These are phyloP conservation scores for Corythornis vintsioides DNA, from an alignment of 2,113 vertebrate species.

Conservation along the genomic window DNA sequence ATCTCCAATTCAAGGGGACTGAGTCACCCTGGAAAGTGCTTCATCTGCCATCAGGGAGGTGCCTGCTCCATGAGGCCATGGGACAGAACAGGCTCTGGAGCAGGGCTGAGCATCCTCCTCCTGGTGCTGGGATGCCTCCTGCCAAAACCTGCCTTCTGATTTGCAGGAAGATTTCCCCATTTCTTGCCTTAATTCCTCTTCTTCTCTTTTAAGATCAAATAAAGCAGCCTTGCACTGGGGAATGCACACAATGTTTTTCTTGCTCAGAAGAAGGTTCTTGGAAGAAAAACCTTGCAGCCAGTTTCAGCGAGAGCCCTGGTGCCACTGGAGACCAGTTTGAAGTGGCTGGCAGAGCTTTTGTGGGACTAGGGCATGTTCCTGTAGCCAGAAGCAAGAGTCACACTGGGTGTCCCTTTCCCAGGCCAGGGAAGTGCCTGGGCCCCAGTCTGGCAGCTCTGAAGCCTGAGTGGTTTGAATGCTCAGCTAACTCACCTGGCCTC, in stretches of 20 bases:
- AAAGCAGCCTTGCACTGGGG: not conserved
- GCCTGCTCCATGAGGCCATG: fast-evolving
- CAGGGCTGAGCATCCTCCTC: not conserved
- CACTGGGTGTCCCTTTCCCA: not conserved
- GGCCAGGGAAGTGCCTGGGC: not conserved
- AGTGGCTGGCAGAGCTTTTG: not conserved
- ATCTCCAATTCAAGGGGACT: not conserved
- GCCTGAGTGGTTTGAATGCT: not conserved
- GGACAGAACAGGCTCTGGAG: not conserved
- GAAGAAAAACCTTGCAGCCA: not conserved
- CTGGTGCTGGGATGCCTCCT: fast-evolving
- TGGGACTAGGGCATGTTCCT: not conserved
- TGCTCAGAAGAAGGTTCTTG: not conserved
- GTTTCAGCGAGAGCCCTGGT: not conserved
- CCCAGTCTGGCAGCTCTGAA: not conserved
- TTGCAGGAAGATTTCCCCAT: not conserved
- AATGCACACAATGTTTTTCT: not conserved
- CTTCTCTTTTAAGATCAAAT: not conserved
- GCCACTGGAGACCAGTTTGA: not conserved
- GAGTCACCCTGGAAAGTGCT: conserved; percentile 7
- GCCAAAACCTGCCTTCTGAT: not conserved
- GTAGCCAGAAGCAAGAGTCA: not conserved
- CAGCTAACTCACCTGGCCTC: not conserved
- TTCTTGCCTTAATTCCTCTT: not conserved
- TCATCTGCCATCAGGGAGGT: fast-evolving